phyloP scores from a whole-genome alignment of 2,797 vertebrate species.

The Pseudochaenichthys georgianus region DNA sequence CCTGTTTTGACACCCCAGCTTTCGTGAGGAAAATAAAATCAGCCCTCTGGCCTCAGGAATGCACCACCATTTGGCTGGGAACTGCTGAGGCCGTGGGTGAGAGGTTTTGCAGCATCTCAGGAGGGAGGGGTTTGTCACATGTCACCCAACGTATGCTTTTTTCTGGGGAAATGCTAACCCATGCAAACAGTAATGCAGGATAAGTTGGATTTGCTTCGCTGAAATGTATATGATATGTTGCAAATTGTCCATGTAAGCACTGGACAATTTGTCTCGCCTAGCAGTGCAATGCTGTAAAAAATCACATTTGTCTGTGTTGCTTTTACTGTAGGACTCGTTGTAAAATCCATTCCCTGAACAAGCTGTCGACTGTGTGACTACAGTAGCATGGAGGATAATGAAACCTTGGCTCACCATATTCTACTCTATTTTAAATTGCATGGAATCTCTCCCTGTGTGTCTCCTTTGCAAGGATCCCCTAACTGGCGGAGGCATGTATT shows the following conservation, averaged over 20 bases:
- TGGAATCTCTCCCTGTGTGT: conserved; percentile 14
- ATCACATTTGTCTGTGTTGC: conserved; percentile 34
- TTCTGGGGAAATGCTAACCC: conserved; percentile 2
- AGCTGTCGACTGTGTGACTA: conserved; percentile 57
- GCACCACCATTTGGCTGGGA: conserved; percentile 50
- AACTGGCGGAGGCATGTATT: conserved; percentile 50
- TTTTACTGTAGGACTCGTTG: conserved; percentile 44
- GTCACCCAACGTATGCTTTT: neutral
- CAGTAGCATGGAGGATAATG: conserved; percentile 61
- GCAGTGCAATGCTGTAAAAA: conserved; percentile 35
- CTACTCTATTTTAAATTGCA: conserved; percentile 49
- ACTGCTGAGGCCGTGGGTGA: conserved; percentile 38
- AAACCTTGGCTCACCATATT: conserved; percentile 58
- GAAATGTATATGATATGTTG: conserved; percentile 25
- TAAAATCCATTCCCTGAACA: conserved; percentile 65
- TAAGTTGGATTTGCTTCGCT: conserved; percentile 16
- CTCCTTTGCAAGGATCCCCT: conserved; percentile 19
- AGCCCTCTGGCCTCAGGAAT: conserved; percentile 61
- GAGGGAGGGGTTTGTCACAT: conserved; percentile 27
- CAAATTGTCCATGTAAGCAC: conserved; percentile 35
- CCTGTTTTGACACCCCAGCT: conserved; percentile 77
- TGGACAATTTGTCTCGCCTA: conserved; percentile 31
- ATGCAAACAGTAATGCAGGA: conserved; percentile 17
- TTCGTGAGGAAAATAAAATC: conserved; percentile 58
- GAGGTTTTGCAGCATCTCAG: conserved; percentile 28